Base-by-base conservation (phyloP, 2,888 invertebrate species). In the Pediacus dermestoides region DNA sequence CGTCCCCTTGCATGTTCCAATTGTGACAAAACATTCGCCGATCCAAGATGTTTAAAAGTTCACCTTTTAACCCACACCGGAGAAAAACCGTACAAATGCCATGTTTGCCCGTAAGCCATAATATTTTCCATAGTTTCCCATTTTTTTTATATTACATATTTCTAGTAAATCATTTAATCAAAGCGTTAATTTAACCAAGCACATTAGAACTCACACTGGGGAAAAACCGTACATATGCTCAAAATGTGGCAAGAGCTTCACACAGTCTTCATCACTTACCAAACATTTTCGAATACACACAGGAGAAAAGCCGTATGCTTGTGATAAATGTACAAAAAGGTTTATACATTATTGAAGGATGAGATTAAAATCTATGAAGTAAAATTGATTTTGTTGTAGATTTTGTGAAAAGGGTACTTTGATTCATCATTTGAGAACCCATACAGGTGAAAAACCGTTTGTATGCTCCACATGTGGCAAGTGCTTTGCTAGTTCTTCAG, bases 1-100 rank as follows among this genome's bases (percentile, higher is more conserved):
- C 50, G 61, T 9, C 63, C 63, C 1, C 42, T 61, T 23, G 51
- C 54, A 28, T 64, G 63, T 48, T 37, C 50, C 3, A 34, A 45
- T 4, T 64, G 63, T 42, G 50, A 55, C 3, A 64, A 61, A 44
- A 46, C 55, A 6, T 64, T 62, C 49, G 61, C 61, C 4, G 62
- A 64, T 47, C 63, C 63, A 7, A 42, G 62, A 14, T 64, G 61
- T 3, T 34, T 61, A 3, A 62, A 58, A 41, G 51, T 52, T 2
- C 63, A 64, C 34, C 48, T 53, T 36, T 52, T 59, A 51, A 57
- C 47, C 4, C 63, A 64, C 38, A 54, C 55, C 2, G 62, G 60
- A 6, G 56, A 58, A 37, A 55, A 46, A 34, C 57, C 60, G 2
- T 57, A 55, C 34, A 57, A 59, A 36, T 64, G 63, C 28, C 44